A percentile compares a stretch with the other conserved stretches of the same genome.
phyloP scores from a whole-genome alignment of 2,797 vertebrate genomes.

The Rhynchotus rufescens region DNA sequence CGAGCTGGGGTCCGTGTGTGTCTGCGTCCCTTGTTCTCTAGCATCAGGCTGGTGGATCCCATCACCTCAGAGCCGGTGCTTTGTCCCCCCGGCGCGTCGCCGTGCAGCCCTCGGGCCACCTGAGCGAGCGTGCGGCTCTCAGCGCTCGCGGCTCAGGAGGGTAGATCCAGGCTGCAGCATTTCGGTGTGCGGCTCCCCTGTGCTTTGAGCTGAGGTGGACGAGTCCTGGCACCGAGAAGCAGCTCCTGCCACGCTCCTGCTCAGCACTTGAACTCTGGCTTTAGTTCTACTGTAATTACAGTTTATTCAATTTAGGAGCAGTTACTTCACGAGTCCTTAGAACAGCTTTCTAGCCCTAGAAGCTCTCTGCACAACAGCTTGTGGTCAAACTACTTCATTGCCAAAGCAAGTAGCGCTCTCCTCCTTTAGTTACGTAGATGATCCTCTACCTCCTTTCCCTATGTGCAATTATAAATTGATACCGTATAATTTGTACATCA shows the following conservation, averaged over 20 bases:
- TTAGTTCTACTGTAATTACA: constrained; percentile 55
- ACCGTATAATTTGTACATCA: constrained; percentile 54
- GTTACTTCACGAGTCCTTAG: not conserved
- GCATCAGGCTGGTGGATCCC: not conserved
- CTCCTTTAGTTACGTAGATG: constrained; percentile 24
- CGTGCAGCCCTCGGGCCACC: not conserved
- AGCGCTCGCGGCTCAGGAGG: not conserved
- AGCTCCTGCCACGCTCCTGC: not conserved
- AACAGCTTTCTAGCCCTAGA: not conserved
- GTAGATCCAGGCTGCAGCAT: not conserved
- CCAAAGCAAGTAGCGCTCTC: not conserved
- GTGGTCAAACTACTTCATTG: constrained; percentile 55
- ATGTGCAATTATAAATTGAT: constrained; percentile 52
- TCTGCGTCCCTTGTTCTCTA: not conserved
- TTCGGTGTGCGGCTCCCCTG: not conserved
- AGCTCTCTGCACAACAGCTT: not conserved
- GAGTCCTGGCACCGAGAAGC: not conserved
- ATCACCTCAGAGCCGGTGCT: not conserved
- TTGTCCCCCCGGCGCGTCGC: not conserved
- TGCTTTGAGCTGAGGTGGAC: not conserved
- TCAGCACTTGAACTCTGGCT: constrained; percentile 21
- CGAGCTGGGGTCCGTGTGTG: not conserved
- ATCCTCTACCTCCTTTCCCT: constrained; percentile 1
- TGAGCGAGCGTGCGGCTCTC: rapidly evolving
- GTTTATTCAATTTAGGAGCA: constrained; percentile 30